Conservation (phyloP, 2,888 invertebrate genomes). For the Philhelius pedissequus region DNA sequence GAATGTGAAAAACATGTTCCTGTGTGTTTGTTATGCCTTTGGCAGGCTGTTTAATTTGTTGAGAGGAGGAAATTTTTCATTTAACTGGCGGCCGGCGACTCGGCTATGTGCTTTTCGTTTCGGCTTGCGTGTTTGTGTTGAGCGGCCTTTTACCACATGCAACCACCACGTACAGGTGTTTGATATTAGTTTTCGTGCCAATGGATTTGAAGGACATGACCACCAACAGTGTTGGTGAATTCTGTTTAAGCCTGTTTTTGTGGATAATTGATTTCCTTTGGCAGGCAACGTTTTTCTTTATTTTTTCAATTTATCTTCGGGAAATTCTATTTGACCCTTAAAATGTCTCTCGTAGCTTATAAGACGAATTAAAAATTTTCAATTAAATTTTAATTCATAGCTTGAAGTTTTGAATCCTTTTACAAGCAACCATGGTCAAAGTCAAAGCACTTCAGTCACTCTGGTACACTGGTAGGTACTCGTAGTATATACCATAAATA, state of each 20-base stretch:
- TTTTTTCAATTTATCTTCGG: not conserved
- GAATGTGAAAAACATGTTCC: not conserved
- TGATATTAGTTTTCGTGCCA: slow-evolving; percentile 18
- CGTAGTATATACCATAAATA: not conserved
- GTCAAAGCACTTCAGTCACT: slow-evolving; percentile 33
- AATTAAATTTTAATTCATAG: slow-evolving; percentile 48
- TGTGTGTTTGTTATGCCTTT: not conserved
- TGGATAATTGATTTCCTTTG: not conserved
- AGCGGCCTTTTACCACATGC: slow-evolving; percentile 7
- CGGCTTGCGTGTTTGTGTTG: not conserved
- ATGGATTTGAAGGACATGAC: slow-evolving; percentile 12
- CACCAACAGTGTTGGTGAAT: not conserved
- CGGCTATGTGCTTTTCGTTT: slow-evolving; percentile 13
- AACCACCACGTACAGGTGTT: slow-evolving; percentile 18
- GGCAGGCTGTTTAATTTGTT: slow-evolving; percentile 58
- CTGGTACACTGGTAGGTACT: too few relatives aligned
- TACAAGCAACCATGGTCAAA: slow-evolving; percentile 47
- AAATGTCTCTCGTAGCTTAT: not conserved
- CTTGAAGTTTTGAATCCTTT: slow-evolving; percentile 38
- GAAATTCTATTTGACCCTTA: not conserved
- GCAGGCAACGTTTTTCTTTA: not conserved
- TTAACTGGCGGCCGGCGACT: not conserved
- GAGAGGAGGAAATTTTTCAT: slow-evolving; percentile 51
- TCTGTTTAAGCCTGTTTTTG: not conserved
- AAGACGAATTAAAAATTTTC: slow-evolving; percentile 18